Evolutionary conservation across 2,797 vertebrate genomes (phyloP), one percentile per base, ranked within the genome.

Genomic region (Bovichtus diacanthus): DNA sequence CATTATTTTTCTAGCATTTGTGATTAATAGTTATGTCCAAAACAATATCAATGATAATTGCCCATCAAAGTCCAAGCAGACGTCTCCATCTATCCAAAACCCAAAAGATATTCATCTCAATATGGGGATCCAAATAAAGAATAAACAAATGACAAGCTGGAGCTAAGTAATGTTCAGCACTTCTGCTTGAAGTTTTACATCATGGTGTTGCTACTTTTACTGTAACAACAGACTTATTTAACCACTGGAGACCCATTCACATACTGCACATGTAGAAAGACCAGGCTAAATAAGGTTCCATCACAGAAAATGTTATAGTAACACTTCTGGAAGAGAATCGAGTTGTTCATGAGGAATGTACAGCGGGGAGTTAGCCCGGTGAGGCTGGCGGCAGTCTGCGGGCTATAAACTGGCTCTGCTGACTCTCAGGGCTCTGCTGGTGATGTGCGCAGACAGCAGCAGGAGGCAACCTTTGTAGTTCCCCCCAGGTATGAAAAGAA

Each of bases 381-480:
- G 76, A 75, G 64, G 63, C 66, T 55, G 72, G 62, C 25, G 60
- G 64, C 61, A 21, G 75, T 51, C 44, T 36, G 64, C 21, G 3
- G 65, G 46, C 71, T 69, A 73, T 84, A 78, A 87, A 89, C 49
- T 16, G 51, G 50, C 65, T 84, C 65, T 81, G 86, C 69, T 60
- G 82, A 63, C 55, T 86, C 53, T n/a, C 38, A 46, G 25, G 51
- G 50, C 65, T 84, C 65, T 81, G 86, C 69, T 60, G 82, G 39
- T 46, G 70, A 79, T 80, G 74, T 70, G 76, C 27, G 47, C 67
- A 77, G 74, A 66, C 77, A 75, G 71, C 74, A 78, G 85, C 74
- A 63, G 72, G 51, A 85, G 74, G 76, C 77, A 80, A 84, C 21
- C 83, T 90, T 89, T 90, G 84, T 86, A 84, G 81, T 76, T 54